Conservation (phyloP, 2,113 vertebrate species). For the Apus apus region DNA sequence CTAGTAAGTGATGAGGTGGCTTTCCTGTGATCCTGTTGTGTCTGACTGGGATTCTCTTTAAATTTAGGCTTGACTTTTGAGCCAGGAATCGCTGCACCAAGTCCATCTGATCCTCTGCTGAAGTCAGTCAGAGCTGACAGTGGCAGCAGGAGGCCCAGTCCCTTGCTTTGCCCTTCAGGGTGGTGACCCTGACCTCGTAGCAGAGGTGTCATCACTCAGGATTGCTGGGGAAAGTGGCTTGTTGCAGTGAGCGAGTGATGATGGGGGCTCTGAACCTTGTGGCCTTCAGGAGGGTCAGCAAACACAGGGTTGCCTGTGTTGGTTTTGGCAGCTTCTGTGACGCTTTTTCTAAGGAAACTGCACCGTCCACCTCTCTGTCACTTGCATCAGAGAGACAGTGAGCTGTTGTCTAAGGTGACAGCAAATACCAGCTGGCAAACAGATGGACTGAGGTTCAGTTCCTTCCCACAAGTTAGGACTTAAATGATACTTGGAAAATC, state of each 20-base stretch:
- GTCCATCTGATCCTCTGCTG: neutral
- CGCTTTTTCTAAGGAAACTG: neutral
- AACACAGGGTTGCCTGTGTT: neutral
- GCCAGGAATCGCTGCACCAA: neutral
- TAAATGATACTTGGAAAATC: neutral
- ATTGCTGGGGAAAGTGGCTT: neutral
- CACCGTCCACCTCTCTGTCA: neutral
- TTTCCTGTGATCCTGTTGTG: neutral
- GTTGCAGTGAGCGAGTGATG: accelerated
- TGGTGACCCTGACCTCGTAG: neutral
- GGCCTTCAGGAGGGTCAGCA: neutral
- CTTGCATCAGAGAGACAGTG: neutral
- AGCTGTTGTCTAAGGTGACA: neutral
- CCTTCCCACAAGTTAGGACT: neutral
- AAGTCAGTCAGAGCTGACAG: neutral
- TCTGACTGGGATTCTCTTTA: neutral
- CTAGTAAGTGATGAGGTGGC: neutral
- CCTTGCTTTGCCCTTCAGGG: neutral
- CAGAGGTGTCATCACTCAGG: neutral
- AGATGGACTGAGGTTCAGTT: neutral
- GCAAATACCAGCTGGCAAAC: slow-evolving; percentile 4
- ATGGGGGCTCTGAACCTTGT: neutral
- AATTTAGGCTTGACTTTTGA: neutral
- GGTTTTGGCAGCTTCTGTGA: neutral
- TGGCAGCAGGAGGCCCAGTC: neutral